Percentiles rank a stretch among this genome's conserved stretches.
Conservation (phyloP, 2,797 vertebrate species). For the Sebastes jordani region DNA sequence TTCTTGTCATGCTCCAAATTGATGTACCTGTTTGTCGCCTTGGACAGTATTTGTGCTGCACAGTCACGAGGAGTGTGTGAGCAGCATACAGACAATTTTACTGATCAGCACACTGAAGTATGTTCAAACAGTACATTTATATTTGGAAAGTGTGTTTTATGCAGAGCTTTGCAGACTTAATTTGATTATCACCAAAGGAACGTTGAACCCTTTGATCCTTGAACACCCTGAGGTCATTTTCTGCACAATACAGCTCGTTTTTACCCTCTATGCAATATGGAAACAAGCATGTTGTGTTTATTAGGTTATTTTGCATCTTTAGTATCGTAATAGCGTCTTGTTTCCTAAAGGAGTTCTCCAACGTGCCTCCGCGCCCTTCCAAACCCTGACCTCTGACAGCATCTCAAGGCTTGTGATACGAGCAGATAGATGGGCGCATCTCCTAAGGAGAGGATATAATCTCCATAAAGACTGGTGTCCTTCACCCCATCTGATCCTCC, state of each 20-base stretch:
- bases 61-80: conserved; percentile 42
- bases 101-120: conserved; percentile 32
- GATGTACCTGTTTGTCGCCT: conserved; percentile 72
- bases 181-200: conserved; percentile 55
- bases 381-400: conserved; percentile 57
- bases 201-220: conserved; percentile 60
- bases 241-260: conserved; percentile 29
- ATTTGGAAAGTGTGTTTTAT: conserved; percentile 46
- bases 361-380: conserved; percentile 17
- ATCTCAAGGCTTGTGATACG: conserved; percentile 39
- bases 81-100: conserved; percentile 41
- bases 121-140: conserved; percentile 42
- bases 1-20: conserved; percentile 72
- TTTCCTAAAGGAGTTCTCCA: background rate
- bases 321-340: background rate
- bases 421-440: conserved; percentile 37
- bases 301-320: conserved; percentile 21
- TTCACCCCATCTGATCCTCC: conserved; percentile 70
- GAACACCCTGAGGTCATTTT: conserved; percentile 29
- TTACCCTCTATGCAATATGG: background rate
- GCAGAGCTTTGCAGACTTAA: conserved; percentile 40
- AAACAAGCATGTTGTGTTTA: conserved; percentile 2
- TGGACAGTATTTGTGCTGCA: conserved; percentile 66
- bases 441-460: conserved; percentile 47
- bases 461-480: conserved; percentile 62